phyloP scores from a whole-genome alignment of 1,140 invertebrate species.

The Drosophila albomicans region DNA sequence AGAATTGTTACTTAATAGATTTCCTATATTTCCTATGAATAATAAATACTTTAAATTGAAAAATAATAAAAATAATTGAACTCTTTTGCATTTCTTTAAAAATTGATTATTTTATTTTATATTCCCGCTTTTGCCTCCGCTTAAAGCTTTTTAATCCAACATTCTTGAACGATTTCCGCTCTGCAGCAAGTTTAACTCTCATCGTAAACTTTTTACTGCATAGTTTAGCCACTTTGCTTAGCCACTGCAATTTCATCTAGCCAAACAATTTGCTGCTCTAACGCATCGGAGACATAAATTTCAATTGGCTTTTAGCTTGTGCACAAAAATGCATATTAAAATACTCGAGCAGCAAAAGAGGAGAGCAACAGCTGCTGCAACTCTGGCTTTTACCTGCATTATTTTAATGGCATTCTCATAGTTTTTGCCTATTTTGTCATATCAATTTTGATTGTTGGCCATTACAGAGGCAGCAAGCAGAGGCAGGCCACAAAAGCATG shows the following conservation, averaged over 20 bases:
- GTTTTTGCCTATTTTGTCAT: conserved; percentile 24
- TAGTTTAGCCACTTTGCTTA: conserved; percentile 1
- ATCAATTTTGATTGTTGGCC: conserved; percentile 65
- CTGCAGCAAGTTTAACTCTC: not conserved
- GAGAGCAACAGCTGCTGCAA: not conserved
- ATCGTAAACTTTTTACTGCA: not conserved
- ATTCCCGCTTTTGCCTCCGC: too few species aligned
- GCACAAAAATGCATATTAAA: conserved; percentile 55
- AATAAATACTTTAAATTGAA: too few species aligned
- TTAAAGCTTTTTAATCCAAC: not conserved
- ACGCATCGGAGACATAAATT: conserved; percentile 29
- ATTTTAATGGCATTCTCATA: conserved; percentile 26
- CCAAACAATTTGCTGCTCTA: conserved; percentile 12
- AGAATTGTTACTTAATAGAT: too few species aligned
- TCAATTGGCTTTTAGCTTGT: conserved; percentile 29
- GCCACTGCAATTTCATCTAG: conserved; percentile 22
- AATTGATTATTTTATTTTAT: not conserved
- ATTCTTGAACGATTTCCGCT: not conserved
- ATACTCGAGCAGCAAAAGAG: conserved; percentile 29
- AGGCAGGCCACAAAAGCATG: conserved; percentile 64
- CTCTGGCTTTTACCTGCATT: conserved; percentile 40
- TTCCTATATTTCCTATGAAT: too few species aligned
- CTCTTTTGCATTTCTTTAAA: not conserved
- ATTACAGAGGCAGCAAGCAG: conserved; percentile 9
- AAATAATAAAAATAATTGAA: not conserved